Base-by-base conservation (phyloP, 2,797 vertebrate species). In the Mionectes olivaceus region DNA sequence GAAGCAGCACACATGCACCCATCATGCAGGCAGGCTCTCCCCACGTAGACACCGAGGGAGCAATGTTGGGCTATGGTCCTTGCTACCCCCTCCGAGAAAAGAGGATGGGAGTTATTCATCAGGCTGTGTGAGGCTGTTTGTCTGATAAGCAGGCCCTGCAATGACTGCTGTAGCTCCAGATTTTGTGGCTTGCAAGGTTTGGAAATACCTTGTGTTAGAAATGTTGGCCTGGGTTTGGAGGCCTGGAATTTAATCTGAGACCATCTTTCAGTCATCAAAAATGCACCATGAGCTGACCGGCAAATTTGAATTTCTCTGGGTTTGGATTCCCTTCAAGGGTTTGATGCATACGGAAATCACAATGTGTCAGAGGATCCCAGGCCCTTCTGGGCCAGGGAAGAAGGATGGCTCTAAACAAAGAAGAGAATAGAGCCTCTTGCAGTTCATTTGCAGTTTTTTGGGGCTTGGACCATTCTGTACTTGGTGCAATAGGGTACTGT, bases 1-100 rank as follows among this genome's bases (percentile, higher is more conserved):
- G 35, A 35, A 76, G 52, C 7, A 76, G 50, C 52, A 52, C 4
- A 1, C 10, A 3, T 9, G 30, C 30, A 53, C 25, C 56, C 32
- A 1, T 56, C 44, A 28, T 7, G 47, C 82, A 33, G 49, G 19
- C 8, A 4, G 41, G 47, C 3, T 65, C 11, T 32, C 39, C 53
- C 27, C 0, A 0, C 0, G 1, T 2, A 3, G 41, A 41, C 5
- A 2, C 8, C 1, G 7, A 13, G 23, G 11, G 9, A 9, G 30
- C 19, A 33, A 13, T 21, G 33, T 17, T 65, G 23, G n/a, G 35
- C 7, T 12, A 27, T 3, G 4, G 23, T 7, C 13, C 30, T 32
- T 1, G 0, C 10, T 49, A 30, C 5, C 18, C 32, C 30, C 46
- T 57, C 73, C 59, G 81, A 78, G 74, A 37, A 49, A 37, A 55